These are phyloP conservation scores for Betta splendens DNA, from an alignment of 2,797 vertebrate species.

Conservation along the genomic window DNA sequence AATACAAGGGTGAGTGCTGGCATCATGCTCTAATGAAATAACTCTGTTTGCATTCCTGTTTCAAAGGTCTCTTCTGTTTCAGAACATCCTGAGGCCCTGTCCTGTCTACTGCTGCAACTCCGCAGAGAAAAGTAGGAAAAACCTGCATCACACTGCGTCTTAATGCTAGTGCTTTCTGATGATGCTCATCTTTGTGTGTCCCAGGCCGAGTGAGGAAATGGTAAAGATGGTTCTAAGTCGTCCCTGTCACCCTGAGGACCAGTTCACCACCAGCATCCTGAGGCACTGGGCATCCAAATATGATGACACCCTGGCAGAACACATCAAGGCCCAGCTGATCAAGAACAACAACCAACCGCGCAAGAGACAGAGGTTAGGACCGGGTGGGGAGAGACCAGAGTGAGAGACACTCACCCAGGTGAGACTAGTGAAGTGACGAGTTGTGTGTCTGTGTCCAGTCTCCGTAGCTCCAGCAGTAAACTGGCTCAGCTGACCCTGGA, in stretches of 20 bases:
- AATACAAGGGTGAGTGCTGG: constrained; percentile 88
- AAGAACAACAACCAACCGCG: constrained; percentile 98
- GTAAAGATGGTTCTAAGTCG: constrained; percentile 97
- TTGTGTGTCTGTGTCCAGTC: constrained; percentile 68
- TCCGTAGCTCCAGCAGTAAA: constrained; percentile 95
- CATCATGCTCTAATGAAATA: too few relatives aligned
- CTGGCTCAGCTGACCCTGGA: constrained; percentile 95
- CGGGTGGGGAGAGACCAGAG: background rate
- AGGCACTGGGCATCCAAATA: constrained; percentile 94
- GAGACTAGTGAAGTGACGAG: background rate
- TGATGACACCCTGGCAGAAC: constrained; percentile 90
- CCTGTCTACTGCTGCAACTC: constrained; percentile 93
- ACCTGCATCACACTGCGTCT: too few relatives aligned
- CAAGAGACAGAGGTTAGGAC: constrained; percentile 89
- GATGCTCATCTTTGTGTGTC: constrained; percentile 5
- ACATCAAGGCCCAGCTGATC: constrained; percentile 95
- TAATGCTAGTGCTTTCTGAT: background rate
- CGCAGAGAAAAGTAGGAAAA: constrained; percentile 87
- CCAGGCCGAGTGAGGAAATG: constrained; percentile 95
- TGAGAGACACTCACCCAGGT: background rate
- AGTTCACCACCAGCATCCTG: constrained; percentile 97
- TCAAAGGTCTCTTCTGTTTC: background rate
- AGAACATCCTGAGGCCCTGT: constrained; percentile 95
- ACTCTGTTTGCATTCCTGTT: background rate
- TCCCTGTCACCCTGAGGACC: constrained; percentile 92